Evolutionary conservation across 2,113 vertebrate species (phyloP).

Genomic region (Bucco capensis): DNA sequence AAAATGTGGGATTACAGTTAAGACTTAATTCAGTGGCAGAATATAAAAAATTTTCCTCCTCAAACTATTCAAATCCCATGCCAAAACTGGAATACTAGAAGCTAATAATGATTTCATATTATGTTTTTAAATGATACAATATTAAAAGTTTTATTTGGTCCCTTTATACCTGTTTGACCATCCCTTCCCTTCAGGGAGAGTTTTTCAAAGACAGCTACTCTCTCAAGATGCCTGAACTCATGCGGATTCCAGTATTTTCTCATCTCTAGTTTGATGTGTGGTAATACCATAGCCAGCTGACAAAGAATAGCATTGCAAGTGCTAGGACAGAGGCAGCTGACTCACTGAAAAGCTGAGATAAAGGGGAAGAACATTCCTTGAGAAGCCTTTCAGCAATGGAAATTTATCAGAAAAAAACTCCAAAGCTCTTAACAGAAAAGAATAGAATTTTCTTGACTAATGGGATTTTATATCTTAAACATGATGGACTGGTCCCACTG

Average conservation of each 20-base stretch:
- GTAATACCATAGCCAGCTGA: not conserved
- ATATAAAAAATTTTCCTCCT: not conserved
- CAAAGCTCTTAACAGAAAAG: not conserved
- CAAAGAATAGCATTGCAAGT: not conserved
- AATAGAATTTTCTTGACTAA: not conserved
- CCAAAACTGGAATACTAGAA: not conserved
- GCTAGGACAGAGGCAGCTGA: not conserved
- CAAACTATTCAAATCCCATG: not conserved
- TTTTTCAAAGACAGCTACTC: not conserved
- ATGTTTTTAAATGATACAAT: conserved; percentile 4
- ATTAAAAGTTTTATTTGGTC: not conserved
- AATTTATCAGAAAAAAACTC: not conserved
- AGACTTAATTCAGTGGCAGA: not conserved
- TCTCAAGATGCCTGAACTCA: not conserved
- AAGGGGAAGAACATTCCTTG: not conserved
- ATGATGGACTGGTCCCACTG: not conserved
- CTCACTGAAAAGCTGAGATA: not conserved
- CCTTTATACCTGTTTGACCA: not conserved
- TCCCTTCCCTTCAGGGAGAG: not conserved
- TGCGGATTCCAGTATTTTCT: not conserved
- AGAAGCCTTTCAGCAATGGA: not conserved
- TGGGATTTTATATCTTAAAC: not conserved
- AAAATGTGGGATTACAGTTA: not conserved
- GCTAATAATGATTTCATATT: not conserved
- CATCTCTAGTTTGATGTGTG: not conserved